These are phyloP conservation scores for Sitobion miscanthi DNA, from an alignment of 1,140 invertebrate species.

Conservation along the genomic window DNA sequence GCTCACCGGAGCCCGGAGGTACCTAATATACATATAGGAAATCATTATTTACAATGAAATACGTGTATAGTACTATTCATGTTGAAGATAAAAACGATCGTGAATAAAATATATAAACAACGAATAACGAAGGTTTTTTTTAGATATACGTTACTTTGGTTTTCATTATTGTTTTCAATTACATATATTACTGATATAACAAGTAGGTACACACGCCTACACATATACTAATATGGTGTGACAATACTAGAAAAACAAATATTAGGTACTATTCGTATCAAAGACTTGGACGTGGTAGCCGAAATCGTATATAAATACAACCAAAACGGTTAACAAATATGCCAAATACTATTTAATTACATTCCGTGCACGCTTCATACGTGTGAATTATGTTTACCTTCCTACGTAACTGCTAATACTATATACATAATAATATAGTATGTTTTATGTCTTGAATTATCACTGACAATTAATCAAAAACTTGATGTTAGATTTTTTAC, in stretches of 20 bases:
- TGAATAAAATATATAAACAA: neutral
- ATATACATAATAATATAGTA: neutral
- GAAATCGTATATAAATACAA: neutral
- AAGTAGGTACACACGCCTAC: neutral
- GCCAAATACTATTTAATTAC: neutral
- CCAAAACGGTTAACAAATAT: neutral
- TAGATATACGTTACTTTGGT: too few species aligned
- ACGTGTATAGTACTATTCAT: too few species aligned
- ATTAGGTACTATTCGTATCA: too few species aligned
- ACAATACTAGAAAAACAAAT: neutral
- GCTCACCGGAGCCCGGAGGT: too few species aligned
- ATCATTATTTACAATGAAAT: too few species aligned
- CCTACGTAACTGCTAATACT: neutral
- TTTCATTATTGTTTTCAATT: neutral
- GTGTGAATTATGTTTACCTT: neutral
- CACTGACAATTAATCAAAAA: neutral
- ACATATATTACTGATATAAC: neutral
- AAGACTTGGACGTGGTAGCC: neutral
- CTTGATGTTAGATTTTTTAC: neutral
- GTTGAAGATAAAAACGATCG: too few species aligned
- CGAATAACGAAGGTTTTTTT: neutral
- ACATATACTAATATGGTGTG: too few species aligned
- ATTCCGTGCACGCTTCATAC: neutral
- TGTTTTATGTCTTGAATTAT: neutral
- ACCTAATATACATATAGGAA: too few species aligned